Percentiles rank a stretch among this genome's conserved stretches.
phyloP scores from a whole-genome alignment of 2,888 invertebrate genomes.

The Drosophila flavopinicola region DNA sequence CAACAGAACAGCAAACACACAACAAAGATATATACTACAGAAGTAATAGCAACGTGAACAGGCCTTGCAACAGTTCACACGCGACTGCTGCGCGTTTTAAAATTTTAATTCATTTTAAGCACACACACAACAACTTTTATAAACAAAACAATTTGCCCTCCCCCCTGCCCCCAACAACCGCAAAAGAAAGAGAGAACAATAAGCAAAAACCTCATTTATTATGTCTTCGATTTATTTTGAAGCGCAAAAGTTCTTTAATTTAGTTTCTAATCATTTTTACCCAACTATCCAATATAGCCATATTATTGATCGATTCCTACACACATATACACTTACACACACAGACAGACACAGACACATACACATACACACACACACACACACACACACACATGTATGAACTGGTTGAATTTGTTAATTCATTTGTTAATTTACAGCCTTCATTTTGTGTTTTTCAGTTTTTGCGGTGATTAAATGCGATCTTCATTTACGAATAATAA shows the following conservation, averaged over 20 bases:
- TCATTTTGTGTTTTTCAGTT: slow-evolving; percentile 10
- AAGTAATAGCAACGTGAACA: too few species aligned
- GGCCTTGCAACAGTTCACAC: slow-evolving; percentile 7
- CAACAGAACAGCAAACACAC: background rate
- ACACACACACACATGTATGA: background rate
- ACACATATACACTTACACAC: too few species aligned
- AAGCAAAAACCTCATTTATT: slow-evolving; percentile 6
- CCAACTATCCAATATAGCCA: slow-evolving; percentile 5
- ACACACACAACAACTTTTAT: background rate
- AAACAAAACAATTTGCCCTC: background rate
- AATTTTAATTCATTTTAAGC: slow-evolving; percentile 20
- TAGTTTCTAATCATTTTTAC: slow-evolving; percentile 3
- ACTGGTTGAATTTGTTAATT: slow-evolving; percentile 5
- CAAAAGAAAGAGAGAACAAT: background rate
- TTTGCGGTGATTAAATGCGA: slow-evolving; percentile 38
- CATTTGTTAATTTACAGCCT: background rate
- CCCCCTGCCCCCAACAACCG: background rate
- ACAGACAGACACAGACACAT: too few species aligned
- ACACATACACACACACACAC: too few species aligned
- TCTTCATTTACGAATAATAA: slow-evolving; percentile 28
- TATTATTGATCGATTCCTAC: slow-evolving; percentile 4
- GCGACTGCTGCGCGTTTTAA: slow-evolving; percentile 13
- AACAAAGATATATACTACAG: too few species aligned
- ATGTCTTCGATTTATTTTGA: slow-evolving; percentile 13
- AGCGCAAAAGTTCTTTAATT: slow-evolving; percentile 11